These are phyloP conservation scores for Nomada flava DNA, from an alignment of 2,888 invertebrate genomes.

Conservation along the genomic window DNA sequence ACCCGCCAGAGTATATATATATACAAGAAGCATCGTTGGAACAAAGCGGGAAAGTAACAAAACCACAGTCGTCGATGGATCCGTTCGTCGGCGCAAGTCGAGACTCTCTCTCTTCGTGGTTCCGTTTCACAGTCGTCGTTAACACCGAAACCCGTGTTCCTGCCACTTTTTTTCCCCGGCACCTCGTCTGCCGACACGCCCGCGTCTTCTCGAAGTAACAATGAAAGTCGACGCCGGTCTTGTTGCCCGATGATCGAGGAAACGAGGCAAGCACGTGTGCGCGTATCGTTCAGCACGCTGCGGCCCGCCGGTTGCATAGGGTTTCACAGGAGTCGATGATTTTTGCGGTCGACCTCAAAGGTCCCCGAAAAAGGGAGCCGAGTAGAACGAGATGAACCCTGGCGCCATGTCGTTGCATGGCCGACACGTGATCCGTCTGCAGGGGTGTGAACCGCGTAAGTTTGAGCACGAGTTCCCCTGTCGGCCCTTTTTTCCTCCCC, in stretches of 20 bases:
- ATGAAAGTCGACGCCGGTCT: constrained; percentile 53
- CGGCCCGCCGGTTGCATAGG: constrained; percentile 13
- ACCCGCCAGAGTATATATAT: no score
- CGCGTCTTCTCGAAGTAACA: constrained; percentile 27
- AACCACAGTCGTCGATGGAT: neutral
- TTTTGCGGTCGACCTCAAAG: constrained; percentile 67
- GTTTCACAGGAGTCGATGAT: constrained; percentile 62
- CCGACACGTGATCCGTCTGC: constrained; percentile 82
- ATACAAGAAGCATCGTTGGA: no score
- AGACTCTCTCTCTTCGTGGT: neutral
- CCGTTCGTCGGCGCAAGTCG: constrained; percentile 9
- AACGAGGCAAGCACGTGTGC: constrained; percentile 55
- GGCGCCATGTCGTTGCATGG: constrained; percentile 80
- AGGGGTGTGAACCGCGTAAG: constrained; percentile 71
- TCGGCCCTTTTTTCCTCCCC: constrained; percentile 5
- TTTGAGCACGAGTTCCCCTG: constrained; percentile 20
- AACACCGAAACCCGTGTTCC: constrained; percentile 17
- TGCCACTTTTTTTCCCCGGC: neutral
- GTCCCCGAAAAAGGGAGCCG: constrained; percentile 60
- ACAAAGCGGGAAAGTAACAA: neutral
- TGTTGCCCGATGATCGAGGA: constrained; percentile 17
- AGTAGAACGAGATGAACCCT: constrained; percentile 74
- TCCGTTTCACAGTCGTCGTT: constrained; percentile 35
- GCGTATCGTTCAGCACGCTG: constrained; percentile 31
- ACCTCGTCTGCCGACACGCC: constrained; percentile 41